Percentiles rank a stretch among this genome's conserved stretches.
phyloP scores from a whole-genome alignment of 30 jellyfish, hydroid and myxozoan genomes.

The Aurelia aurita complex sp. Pacific region DNA sequence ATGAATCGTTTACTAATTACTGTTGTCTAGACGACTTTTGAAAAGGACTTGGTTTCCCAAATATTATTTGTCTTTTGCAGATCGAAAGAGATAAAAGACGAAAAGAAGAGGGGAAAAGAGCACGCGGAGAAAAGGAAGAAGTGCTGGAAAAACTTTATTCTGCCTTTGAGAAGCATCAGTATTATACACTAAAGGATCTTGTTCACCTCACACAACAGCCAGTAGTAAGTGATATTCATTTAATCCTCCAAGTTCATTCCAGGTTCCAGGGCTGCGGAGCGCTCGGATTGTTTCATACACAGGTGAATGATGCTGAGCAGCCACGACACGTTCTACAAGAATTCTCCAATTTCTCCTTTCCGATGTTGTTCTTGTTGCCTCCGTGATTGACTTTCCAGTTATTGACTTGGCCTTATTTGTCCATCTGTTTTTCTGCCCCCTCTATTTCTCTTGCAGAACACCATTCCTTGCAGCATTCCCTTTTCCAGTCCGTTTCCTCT shows the following conservation, averaged over 20 bases:
- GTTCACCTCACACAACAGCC: slow-evolving; percentile 95
- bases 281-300: neutral
- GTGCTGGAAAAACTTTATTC: slow-evolving; percentile 76
- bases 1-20: too few relatives aligned
- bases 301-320: neutral
- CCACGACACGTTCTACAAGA: too few relatives aligned
- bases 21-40: too few relatives aligned
- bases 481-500: too few relatives aligned
- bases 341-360: too few relatives aligned
- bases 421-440: too few relatives aligned
- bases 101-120: slow-evolving; percentile 87
- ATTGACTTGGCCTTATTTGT: too few relatives aligned
- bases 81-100: slow-evolving; percentile 70
- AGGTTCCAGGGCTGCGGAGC: neutral
- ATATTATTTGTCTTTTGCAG: slow-evolving; percentile 30
- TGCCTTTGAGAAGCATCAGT: slow-evolving; percentile 94
- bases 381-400: too few relatives aligned
- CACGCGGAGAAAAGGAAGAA: slow-evolving; percentile 83
- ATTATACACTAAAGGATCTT: slow-evolving; percentile 81
- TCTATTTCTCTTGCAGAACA: too few relatives aligned
- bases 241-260: neutral
- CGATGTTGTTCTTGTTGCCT: too few relatives aligned
- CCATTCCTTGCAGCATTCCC: too few relatives aligned
- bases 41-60: too few relatives aligned
- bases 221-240: slow-evolving; percentile 48